These are phyloP conservation scores for Parauchenoglanis punctatus DNA, from an alignment of 2,797 vertebrate genomes.

Conservation along the genomic window DNA sequence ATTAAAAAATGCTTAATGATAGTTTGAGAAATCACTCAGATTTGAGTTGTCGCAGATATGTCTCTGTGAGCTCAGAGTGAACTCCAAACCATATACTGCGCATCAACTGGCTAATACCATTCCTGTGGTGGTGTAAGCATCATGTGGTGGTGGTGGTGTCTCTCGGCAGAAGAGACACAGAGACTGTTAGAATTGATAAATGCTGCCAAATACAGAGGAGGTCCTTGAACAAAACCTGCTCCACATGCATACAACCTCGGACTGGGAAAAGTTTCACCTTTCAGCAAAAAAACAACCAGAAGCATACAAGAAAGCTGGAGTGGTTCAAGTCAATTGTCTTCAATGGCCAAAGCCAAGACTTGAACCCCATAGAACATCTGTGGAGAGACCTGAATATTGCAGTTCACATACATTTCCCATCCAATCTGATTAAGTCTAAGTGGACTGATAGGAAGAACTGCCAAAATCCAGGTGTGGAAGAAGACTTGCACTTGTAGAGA, in stretches of 20 bases:
- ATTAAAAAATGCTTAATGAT: no score
- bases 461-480: not conserved
- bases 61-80: not conserved
- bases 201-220: not conserved
- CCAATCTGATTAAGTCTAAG: not conserved
- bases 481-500: no score
- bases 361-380: not conserved
- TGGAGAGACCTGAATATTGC: not conserved
- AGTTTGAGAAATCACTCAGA: not conserved
- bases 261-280: not conserved
- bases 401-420: not conserved
- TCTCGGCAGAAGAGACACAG: not conserved
- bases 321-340: not conserved
- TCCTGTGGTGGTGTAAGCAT: not conserved
- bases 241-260: not conserved
- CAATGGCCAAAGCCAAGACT: not conserved
- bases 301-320: not conserved
- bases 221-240: not conserved
- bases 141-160: not conserved
- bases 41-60: not conserved
- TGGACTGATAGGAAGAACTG: not conserved
- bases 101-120: not conserved
- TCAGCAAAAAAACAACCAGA: not conserved
- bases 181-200: not conserved
- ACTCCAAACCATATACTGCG: not conserved